Conservation (phyloP, 2,888 invertebrate genomes). For the Athalia cordata region DNA sequence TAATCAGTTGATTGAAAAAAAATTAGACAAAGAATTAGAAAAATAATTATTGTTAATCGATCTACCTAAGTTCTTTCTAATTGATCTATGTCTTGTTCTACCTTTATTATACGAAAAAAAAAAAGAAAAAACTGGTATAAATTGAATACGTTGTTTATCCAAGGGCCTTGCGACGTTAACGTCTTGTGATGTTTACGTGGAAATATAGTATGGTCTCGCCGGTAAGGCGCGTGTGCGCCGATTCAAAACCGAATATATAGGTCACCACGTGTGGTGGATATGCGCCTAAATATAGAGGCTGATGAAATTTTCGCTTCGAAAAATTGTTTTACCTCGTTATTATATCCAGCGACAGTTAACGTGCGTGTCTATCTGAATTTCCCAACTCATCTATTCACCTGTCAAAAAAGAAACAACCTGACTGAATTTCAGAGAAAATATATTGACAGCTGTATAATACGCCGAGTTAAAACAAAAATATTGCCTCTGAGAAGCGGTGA, state of each 20-base stretch:
- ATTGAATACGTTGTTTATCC: too few species aligned
- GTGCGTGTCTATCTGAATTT: background rate
- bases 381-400: background rate
- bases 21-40: too few species aligned
- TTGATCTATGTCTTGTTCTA: too few species aligned
- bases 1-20: too few species aligned
- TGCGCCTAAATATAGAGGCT: constrained; percentile 28
- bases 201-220: background rate
- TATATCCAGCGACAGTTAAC: background rate
- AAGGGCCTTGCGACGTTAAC: background rate
- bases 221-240: background rate
- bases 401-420: background rate
- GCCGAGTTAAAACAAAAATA: background rate
- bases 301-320: constrained; percentile 28
- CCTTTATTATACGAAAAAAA: too few species aligned
- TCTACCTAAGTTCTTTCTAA: too few species aligned
- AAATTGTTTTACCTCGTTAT: constrained; percentile 10
- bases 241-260: constrained; percentile 29
- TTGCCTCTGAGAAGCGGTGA: too few species aligned
- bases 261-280: constrained; percentile 30
- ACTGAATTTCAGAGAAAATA: constrained; percentile 1
- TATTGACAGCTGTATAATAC: background rate
- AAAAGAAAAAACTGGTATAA: too few species aligned
- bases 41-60: too few species aligned
- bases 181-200: background rate